These are phyloP conservation scores for Notodonta dromedarius DNA, from an alignment of 2,888 invertebrate species.

Conservation along the genomic window DNA sequence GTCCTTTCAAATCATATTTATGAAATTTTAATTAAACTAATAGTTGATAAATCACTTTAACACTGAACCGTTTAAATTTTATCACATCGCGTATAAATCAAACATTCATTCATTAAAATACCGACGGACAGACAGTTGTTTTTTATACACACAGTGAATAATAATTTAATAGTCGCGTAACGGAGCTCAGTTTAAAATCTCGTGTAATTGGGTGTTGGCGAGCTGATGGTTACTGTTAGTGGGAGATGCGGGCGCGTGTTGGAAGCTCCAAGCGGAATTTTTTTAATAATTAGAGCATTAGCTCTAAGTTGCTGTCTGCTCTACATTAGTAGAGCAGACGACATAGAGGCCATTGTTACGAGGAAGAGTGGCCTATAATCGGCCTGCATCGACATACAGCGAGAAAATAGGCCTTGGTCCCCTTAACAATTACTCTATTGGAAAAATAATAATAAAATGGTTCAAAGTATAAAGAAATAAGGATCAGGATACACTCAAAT, in stretches of 20 bases:
- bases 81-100: slow-evolving; percentile 11
- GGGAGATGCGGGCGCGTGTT: background rate
- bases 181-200: slow-evolving; percentile 35
- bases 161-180: slow-evolving; percentile 41
- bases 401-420: too few relatives aligned
- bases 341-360: background rate
- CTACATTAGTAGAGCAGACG: too few relatives aligned
- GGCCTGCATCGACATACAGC: too few relatives aligned
- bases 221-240: slow-evolving; percentile 35
- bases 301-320: too few relatives aligned
- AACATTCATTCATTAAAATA: slow-evolving; percentile 29
- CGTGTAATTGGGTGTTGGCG: slow-evolving; percentile 41
- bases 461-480: too few relatives aligned
- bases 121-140: slow-evolving; percentile 15
- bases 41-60: background rate
- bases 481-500: too few relatives aligned
- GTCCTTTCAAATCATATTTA: too few relatives aligned
- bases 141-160: slow-evolving; percentile 31
- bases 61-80: background rate
- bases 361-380: too few relatives aligned
- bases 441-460: too few relatives aligned
- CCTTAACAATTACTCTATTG: too few relatives aligned
- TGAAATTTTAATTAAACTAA: background rate
- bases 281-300: background rate
- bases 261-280: background rate